Conservation (phyloP, 2,113 vertebrate species). For the Onychostruthus taczanowskii region DNA sequence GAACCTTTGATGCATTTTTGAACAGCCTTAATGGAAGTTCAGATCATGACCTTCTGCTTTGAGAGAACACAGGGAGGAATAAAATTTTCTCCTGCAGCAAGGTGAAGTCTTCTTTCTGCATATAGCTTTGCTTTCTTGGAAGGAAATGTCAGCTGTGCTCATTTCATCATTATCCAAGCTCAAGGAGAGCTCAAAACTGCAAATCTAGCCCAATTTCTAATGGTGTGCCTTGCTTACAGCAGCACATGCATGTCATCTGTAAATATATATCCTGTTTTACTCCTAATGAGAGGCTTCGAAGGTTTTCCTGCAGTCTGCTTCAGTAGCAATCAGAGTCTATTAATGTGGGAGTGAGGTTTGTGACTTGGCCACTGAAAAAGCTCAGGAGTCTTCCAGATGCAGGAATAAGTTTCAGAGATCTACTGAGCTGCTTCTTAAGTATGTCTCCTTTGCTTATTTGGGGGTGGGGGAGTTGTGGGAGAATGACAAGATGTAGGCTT, state of each 20-base stretch:
- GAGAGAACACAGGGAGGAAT: slow-evolving; percentile 33
- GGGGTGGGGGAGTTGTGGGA: not conserved
- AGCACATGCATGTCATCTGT: not conserved
- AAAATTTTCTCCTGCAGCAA: slow-evolving; percentile 4
- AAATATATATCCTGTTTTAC: slow-evolving; percentile 9
- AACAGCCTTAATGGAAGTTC: slow-evolving; percentile 59
- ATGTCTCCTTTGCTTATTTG: not conserved
- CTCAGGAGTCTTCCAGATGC: slow-evolving; percentile 49
- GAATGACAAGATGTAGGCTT: not conserved
- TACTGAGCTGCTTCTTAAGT: not conserved
- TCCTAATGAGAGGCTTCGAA: not conserved
- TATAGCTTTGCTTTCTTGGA: not conserved
- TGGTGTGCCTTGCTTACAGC: not conserved
- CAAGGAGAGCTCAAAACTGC: not conserved
- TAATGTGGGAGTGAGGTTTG: slow-evolving; percentile 42
- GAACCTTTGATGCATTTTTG: slow-evolving; percentile 56
- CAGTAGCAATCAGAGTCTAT: slow-evolving; percentile 35
- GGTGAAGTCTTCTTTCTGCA: not conserved
- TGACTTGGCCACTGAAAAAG: slow-evolving; percentile 41
- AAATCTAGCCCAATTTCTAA: not conserved
- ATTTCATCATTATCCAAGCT: not conserved
- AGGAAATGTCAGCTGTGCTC: not conserved
- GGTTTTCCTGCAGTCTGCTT: slow-evolving; percentile 18
- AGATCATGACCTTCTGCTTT: slow-evolving; percentile 53
- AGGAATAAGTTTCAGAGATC: slow-evolving; percentile 10